These are phyloP conservation scores for Stenodema calcarata DNA, from an alignment of 2,888 invertebrate species.

Conservation along the genomic window DNA sequence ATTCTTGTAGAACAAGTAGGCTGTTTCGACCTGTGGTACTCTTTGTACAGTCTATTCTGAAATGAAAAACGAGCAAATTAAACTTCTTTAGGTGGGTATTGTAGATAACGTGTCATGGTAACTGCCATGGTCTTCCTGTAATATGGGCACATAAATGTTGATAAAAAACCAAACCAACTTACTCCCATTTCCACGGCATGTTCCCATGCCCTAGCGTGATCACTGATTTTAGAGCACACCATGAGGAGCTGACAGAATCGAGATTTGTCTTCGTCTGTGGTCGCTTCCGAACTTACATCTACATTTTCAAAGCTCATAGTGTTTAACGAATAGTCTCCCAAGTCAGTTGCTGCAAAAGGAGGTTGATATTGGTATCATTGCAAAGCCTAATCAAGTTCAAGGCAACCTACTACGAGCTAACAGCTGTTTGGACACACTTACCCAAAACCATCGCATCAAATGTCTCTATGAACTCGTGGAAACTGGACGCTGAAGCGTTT, in stretches of 20 bases:
- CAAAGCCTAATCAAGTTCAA: no score
- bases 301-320: neutral
- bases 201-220: slow-evolving; percentile 41
- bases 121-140: no score
- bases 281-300: neutral
- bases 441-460: slow-evolving; percentile 24
- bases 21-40: neutral
- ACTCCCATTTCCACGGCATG: slow-evolving; percentile 48
- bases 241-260: slow-evolving; percentile 38
- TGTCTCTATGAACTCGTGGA: neutral
- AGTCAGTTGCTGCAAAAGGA: neutral
- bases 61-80: neutral
- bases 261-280: neutral
- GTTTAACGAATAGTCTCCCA: neutral
- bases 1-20: neutral
- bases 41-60: slow-evolving; percentile 5
- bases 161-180: neutral
- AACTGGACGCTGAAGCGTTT: neutral
- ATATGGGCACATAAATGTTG: no score
- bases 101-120: no score
- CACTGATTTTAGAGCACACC: slow-evolving; percentile 37
- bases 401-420: no score
- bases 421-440: neutral
- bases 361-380: no score
- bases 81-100: no score